Evolutionary conservation across 2,888 invertebrate genomes (phyloP).

Genomic region (Aleiodes leptofemur): DNA sequence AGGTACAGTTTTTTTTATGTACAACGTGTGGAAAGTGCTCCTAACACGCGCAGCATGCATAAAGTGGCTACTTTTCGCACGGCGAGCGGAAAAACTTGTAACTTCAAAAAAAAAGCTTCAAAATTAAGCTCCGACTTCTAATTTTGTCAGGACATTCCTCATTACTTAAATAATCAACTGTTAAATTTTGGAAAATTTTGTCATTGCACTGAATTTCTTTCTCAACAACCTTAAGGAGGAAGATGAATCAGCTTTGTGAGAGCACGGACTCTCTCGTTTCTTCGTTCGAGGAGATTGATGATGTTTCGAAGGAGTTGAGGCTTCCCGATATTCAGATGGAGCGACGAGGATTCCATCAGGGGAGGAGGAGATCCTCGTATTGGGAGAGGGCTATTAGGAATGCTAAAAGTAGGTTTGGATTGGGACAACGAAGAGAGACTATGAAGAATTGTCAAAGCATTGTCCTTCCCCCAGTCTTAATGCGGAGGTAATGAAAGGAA

Average conservation of each 20-base stretch:
- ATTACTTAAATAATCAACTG: no score
- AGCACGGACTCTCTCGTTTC: conserved; percentile 63
- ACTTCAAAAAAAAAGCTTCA: no score
- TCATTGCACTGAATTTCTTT: no score
- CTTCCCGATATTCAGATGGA: conserved; percentile 11
- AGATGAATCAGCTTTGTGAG: conserved; percentile 57
- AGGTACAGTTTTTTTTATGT: no score
- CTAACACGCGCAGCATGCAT: no score
- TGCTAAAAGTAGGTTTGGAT: conserved; percentile 55
- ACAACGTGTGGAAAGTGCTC: no score
- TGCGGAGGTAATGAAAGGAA: conserved; percentile 53
- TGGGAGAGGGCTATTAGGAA: conserved; percentile 58
- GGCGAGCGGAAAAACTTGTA: no score
- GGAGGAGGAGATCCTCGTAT: conserved; percentile 35
- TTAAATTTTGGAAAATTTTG: no score
- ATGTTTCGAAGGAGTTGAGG: conserved; percentile 34
- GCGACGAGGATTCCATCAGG: background rate
- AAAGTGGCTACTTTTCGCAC: no score
- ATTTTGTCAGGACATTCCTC: no score
- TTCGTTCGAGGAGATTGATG: conserved; percentile 55
- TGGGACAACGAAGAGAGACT: conserved; percentile 48
- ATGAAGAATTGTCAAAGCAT: conserved; percentile 46
- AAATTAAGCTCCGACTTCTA: no score
- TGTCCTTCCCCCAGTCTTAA: conserved; percentile 61
- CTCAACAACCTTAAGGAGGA: conserved; percentile 25